Percentiles rank a stretch among this genome's conserved stretches.
phyloP scores from a whole-genome alignment of 2,113 vertebrate species.

The Pelmatolapia mariae region DNA sequence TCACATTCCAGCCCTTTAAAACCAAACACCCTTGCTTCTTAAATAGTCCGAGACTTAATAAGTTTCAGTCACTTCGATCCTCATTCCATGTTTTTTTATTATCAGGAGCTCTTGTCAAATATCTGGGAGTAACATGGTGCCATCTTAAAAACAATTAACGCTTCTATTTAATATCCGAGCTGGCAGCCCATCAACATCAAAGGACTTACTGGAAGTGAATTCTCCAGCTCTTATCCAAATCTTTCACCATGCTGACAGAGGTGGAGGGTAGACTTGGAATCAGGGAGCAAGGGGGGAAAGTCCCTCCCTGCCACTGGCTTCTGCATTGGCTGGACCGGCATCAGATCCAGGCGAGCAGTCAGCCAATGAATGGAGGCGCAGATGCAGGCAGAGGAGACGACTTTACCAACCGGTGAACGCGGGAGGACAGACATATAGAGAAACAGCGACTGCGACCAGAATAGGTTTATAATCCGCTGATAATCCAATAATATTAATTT shows the following conservation, averaged over 20 bases:
- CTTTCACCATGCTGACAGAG: conserved; percentile 56
- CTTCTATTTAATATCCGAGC: background rate
- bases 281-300: background rate
- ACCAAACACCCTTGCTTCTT: background rate
- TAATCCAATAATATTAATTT: background rate
- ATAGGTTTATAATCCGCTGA: background rate
- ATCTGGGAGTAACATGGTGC: background rate
- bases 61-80: background rate
- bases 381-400: conserved; percentile 28
- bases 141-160: background rate
- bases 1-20: conserved; percentile 8
- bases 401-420: background rate
- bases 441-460: background rate
- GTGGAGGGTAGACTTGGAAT: background rate
- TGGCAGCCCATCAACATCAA: conserved; percentile 9
- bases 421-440: background rate
- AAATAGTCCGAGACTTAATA: background rate
- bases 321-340: conserved; percentile 33
- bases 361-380: conserved; percentile 50
- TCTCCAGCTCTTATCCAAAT: conserved; percentile 55
- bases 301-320: conserved; percentile 28
- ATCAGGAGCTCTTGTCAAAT: background rate
- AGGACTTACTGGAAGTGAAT: conserved; percentile 42
- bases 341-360: conserved; percentile 15
- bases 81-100: background rate